Base-by-base conservation (phyloP, 2,113 vertebrate genomes). In the Cettia cetti region DNA sequence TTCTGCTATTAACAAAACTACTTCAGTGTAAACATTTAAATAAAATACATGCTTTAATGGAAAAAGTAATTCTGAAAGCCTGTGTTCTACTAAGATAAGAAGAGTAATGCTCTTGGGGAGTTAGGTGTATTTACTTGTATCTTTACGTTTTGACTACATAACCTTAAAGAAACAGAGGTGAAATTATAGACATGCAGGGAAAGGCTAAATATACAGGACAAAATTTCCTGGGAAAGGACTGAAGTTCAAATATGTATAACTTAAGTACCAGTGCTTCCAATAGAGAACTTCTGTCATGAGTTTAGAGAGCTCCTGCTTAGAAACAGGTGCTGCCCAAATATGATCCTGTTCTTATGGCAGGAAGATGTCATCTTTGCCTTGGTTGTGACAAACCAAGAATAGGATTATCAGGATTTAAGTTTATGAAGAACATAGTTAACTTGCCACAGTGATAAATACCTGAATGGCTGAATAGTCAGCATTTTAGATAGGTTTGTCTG, bases 11-110 rank as follows among this genome's bases (percentile, higher is more conserved):
- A 90, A 40, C 14, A 3, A 72, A 80, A 57, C 27, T 47, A 89
- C 54, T 87, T 85, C 13, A 71, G 0, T 70, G 30, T 86, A 92
- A 87, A 31, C 19, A 52, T 72, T 60, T 16, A 63, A 93, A 79
- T 93, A 82, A 94, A 95, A 88, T 35, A 57, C 28, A 7, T 49
- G n/a, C 33, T 85, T 69, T 70, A 88, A 33, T 82, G 10, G 59
- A 63, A 70, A 52, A 88, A 71, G 7, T 71, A 72, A 65, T 69
- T 63, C 71, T 77, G 35, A 74, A 93, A 78, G 27, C 47, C n/a
- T 59, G 6, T 74, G 28, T 82, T 85, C 81, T 50, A 17, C 56
- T 70, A 56, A 49, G 33, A 56, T 70, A 56, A 49, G 33, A 56
- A 33, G 20, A 56, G 7, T 47, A 40, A 24, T 31, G 13, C 64